Evolutionary conservation across 2,113 vertebrate species (phyloP), one percentile per base, ranked within the genome.

Genomic region (Eptesicus fuscus): DNA sequence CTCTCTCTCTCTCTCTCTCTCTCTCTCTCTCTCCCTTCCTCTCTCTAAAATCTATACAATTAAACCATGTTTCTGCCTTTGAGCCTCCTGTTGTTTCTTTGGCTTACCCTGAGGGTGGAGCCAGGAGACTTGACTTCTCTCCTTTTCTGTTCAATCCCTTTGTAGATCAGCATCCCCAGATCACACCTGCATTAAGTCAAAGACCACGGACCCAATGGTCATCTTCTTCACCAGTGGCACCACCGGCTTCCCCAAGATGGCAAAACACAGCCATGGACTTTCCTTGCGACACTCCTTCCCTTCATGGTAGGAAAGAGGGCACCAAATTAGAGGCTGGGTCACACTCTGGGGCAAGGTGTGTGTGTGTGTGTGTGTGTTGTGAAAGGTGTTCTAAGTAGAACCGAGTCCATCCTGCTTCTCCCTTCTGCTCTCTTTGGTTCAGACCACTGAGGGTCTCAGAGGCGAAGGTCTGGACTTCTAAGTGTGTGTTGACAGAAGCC

Each of bases 221-320:
- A 98, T 99, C 93, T 99, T 98, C 98, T 99, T 99, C 86, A 99
- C 99, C 94, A 99, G 99, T 61, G 99, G 99, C 78, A 99, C 98
- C 23, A 99, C 99, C 0, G 99, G 99, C 2, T 88, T 91, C 59
- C 99, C 99, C 63, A 99, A 99, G 96, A 99, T 99, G 99, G 91
- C 96, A 32, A 97, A 98, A 77, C 98, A 99, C 59, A 98, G 13
- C 65, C 98, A 98, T 0, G 95, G 93, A 32, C 56, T 97, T 30
- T 63, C 96, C 28, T 76, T 97, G 2, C 69, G 83, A 95, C 93
- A 95, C 93, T 89, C 63, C 95, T 35, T 98, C 49, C 93, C 92
- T 35, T 59, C 92, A 3, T 16, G 92, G 97, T 97, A 96, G 32
- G 90, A 71, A 32, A 83, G 11, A 87, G 47, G 28, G 13, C 56